phyloP scores from a whole-genome alignment of 2,797 vertebrate species.

The Benthosema pterotum region DNA sequence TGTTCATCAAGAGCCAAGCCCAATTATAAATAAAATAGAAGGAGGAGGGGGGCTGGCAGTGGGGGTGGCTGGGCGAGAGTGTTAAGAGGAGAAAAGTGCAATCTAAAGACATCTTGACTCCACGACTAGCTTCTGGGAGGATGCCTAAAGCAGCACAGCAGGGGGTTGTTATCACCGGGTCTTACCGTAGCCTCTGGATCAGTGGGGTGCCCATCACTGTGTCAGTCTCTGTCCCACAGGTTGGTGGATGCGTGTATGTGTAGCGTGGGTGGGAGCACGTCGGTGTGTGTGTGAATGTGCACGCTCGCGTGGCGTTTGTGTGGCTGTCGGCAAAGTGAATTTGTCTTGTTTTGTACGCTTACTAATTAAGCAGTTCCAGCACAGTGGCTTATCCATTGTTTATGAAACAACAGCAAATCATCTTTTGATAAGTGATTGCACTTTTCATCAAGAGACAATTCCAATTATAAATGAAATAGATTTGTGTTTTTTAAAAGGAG shows the following conservation, averaged over 20 bases:
- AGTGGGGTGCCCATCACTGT: constrained; percentile 49
- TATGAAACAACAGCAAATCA: constrained; percentile 23
- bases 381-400: constrained; percentile 18
- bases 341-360: constrained; percentile 44
- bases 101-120: constrained; percentile 62
- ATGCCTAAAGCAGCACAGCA: constrained; percentile 56
- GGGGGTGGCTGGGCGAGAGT: background rate
- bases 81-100: too few species aligned
- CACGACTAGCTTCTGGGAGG: constrained; percentile 65
- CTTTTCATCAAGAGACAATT: background rate
- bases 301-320: too few species aligned
- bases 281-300: background rate
- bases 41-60: background rate
- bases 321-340: constrained; percentile 32
- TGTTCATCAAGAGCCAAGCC: background rate
- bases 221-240: constrained; percentile 47
- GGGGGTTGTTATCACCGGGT: constrained; percentile 65
- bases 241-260: constrained; percentile 16
- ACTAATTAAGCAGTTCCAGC: constrained; percentile 38
- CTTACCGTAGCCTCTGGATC: constrained; percentile 62
- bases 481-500: background rate
- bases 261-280: too few species aligned
- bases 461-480: constrained; percentile 2
- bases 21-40: background rate
- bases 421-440: constrained; percentile 5